A percentile compares a stretch with the other conserved stretches of the same genome.
phyloP scores from a whole-genome alignment of 1,140 invertebrate species.

The Leguminivora glycinivorella region DNA sequence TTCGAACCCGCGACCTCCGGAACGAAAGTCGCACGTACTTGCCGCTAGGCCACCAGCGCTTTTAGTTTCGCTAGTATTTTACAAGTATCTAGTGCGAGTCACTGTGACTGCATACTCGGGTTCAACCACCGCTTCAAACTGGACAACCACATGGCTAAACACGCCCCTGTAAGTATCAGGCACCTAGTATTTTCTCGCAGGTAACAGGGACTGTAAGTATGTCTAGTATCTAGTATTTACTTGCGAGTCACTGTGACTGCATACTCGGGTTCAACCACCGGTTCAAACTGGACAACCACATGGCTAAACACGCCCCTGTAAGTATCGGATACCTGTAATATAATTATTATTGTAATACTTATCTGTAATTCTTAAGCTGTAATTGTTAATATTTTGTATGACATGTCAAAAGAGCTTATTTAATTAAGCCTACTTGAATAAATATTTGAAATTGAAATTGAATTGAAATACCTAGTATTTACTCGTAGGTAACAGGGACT shows the following conservation, averaged over 20 bases:
- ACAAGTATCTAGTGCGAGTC: no score
- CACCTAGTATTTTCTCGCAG: not conserved
- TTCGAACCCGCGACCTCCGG: no score
- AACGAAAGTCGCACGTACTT: no score
- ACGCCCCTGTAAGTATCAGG: slow-evolving; percentile 46
- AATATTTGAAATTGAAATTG: no score
- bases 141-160: slow-evolving; percentile 60
- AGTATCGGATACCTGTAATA: no score
- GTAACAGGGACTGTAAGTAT: not conserved
- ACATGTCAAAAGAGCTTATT: no score
- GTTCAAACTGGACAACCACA: slow-evolving; percentile 58
- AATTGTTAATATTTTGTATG: no score
- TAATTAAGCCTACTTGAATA: no score
- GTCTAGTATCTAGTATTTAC: not conserved
- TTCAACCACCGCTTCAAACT: slow-evolving; percentile 64
- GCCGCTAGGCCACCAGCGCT: no score
- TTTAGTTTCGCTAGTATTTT: no score
- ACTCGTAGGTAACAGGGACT: not conserved
- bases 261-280: slow-evolving; percentile 62
- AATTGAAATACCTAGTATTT: not conserved
- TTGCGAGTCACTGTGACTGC: not conserved
- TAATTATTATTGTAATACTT: no score
- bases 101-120: slow-evolving; percentile 56
- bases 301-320: slow-evolving; percentile 58
- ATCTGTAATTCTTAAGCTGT: no score